Evolutionary conservation across 2,113 vertebrate species (phyloP), one percentile per base, ranked within the genome.

Genomic region (Morone saxatilis): DNA sequence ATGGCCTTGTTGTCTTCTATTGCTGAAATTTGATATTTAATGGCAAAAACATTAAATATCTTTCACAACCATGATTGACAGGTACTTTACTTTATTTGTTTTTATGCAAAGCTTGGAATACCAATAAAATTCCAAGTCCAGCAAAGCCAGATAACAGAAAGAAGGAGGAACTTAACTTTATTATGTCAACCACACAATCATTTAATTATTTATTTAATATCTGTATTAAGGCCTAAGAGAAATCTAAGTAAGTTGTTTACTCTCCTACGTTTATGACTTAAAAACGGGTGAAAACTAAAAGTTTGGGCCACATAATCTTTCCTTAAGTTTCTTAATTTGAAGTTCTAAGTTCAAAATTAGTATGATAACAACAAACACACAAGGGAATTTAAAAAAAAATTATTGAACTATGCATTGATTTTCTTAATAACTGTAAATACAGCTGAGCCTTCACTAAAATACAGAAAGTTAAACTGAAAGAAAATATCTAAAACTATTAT

Each of bases 11-110:
- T 81, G 62, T 47, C 9, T 38, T 43, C 25, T 62, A 43, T 88
- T 22, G 57, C 12, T 47, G 60, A 53, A 6, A 70, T 86, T 13
- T 86, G 47, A 86, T 38, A 41, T 60, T 13, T 17, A 25, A 48
- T 71, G 9, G 3, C 8, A 50, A 57, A 31, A 25, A 6, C 6
- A 13, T 4, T 3, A 75, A 43, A 66, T 38, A 14, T 17, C 6
- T 25, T 40, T 63, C 20, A 25, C 40, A 12, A 70, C 6, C 9
- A 20, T 36, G 10, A 51, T 19, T 65, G 40, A 4, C 5, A 45
- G 4, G 22, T 2, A 25, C 16, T n/a, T 17, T 16, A 14, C 9
- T 3, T 16, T 8, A 31, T 8, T 71, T 50, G 11, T 48, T 50
- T 59, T 45, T 5, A 36, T 54, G 57, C 17, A 40, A 20, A 5